phyloP scores from a whole-genome alignment of 2,797 vertebrate genomes.

The Megalops cyprinoides region DNA sequence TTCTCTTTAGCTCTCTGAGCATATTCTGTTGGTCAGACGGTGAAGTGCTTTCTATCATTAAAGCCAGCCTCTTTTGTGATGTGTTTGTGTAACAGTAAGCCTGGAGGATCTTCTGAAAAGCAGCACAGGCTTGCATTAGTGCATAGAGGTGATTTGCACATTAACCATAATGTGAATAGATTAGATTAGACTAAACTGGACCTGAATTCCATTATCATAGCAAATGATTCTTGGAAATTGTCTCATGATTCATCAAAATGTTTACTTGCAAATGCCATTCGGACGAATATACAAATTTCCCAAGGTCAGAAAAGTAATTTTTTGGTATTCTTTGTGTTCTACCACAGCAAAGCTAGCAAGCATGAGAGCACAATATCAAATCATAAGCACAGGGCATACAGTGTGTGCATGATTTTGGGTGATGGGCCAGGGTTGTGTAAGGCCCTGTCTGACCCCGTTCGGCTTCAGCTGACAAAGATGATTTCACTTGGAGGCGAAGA shows the following conservation, averaged over 20 bases:
- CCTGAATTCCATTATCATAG: neutral
- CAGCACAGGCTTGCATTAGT: constrained; percentile 3
- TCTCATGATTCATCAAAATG: neutral
- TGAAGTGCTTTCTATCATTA: neutral
- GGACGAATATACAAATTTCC: neutral
- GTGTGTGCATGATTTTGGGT: neutral
- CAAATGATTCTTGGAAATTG: neutral
- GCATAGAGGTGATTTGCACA: neutral
- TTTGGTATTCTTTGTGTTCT: neutral
- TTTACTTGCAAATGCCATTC: neutral
- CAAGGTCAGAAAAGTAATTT: neutral
- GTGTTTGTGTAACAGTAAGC: neutral
- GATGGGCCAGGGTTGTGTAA: neutral
- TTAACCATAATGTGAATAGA: neutral
- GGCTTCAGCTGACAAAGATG: constrained; percentile 4
- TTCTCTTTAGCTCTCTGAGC: neutral
- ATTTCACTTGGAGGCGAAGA: neutral
- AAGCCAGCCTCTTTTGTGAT: neutral
- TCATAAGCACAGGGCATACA: neutral
- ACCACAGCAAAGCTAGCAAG: constrained; percentile 3
- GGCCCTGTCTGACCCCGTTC: neutral
- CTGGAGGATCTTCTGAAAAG: neutral
- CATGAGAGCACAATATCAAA: neutral
- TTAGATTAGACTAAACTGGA: neutral
- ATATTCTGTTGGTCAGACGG: neutral